phyloP scores from a whole-genome alignment of 2,797 vertebrate species.

The Chelonia mydas region DNA sequence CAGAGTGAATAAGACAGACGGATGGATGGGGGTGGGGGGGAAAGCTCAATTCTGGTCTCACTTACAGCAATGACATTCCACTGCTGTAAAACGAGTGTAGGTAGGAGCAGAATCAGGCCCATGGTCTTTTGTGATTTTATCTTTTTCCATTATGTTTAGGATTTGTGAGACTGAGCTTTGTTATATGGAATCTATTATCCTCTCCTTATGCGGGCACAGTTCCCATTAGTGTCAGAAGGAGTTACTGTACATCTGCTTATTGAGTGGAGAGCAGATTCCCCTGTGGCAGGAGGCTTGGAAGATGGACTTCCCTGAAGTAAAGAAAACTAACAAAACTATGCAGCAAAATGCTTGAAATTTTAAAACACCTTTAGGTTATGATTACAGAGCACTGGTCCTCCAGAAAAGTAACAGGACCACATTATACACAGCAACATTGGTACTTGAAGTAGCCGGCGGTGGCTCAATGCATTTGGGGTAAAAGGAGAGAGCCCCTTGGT shows the following conservation, averaged over 20 bases:
- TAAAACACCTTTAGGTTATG: not conserved
- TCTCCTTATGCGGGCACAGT: not conserved
- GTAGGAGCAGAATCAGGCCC: not conserved
- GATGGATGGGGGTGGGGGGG: too few relatives aligned
- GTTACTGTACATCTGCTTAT: not conserved
- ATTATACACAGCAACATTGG: constrained; percentile 11
- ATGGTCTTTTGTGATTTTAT: not conserved
- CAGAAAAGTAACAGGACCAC: not conserved
- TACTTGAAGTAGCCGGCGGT: not conserved
- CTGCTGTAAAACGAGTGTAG: not conserved
- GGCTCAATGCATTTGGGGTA: not conserved
- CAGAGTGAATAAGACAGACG: not conserved
- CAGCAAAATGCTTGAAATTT: not conserved
- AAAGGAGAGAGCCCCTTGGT: fast-evolving
- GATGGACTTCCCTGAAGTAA: not conserved
- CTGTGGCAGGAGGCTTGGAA: not conserved
- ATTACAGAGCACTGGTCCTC: not conserved
- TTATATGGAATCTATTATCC: not conserved
- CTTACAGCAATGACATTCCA: not conserved
- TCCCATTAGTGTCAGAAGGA: not conserved
- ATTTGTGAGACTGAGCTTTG: not conserved
- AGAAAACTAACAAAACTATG: fast-evolving
- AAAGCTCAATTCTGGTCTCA: not conserved
- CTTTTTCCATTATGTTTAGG: not conserved
- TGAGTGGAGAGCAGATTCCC: not conserved